phyloP scores from a whole-genome alignment of 2,113 vertebrate genomes.

The Cyprinodon variegatus region DNA sequence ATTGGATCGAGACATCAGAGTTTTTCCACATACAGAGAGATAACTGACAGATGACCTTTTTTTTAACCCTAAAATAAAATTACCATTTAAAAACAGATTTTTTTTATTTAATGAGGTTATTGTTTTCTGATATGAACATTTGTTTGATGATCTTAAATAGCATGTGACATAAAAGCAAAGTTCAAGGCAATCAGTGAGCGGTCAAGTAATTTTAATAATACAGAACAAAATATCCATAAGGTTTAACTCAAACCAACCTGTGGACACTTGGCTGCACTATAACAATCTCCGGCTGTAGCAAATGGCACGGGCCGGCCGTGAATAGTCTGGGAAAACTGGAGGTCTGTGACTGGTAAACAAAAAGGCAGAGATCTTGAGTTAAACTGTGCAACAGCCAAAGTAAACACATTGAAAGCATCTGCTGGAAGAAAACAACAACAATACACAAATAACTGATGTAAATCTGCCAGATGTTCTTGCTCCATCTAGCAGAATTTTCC shows the following conservation, averaged over 20 bases:
- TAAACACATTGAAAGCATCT: slow-evolving; percentile 41
- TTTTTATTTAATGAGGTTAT: neutral
- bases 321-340: slow-evolving; percentile 86
- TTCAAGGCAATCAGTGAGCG: neutral
- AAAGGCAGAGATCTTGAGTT: slow-evolving; percentile 45
- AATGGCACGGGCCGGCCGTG: slow-evolving; percentile 86
- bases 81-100: neutral
- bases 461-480: slow-evolving; percentile 15
- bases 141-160: neutral
- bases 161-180: neutral
- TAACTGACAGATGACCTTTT: neutral
- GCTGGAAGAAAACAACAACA: slow-evolving; percentile 24
- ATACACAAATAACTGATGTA: slow-evolving; percentile 21
- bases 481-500: neutral
- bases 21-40: neutral
- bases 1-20: too few species aligned
- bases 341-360: slow-evolving; percentile 84
- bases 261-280: slow-evolving; percentile 90
- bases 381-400: slow-evolving; percentile 28
- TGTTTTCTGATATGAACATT: neutral
- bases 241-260: slow-evolving; percentile 78
- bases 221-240: neutral
- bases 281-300: slow-evolving; percentile 91
- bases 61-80: neutral
- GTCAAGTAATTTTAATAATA: neutral